phyloP scores from a whole-genome alignment of 2,113 vertebrate species.

The Peromyscus maniculatus region DNA sequence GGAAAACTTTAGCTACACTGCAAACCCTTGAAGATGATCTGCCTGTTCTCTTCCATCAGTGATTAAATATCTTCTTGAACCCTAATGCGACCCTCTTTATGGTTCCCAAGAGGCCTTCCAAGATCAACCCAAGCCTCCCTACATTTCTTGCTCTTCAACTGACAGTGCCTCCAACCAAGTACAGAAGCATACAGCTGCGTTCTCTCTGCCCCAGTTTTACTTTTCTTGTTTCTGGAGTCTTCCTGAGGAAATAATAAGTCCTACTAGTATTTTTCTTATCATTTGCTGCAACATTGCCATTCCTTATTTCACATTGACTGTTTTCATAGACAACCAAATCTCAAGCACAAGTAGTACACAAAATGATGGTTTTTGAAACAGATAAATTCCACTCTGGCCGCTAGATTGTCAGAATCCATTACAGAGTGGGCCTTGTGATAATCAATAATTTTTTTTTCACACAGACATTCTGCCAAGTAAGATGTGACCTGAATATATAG shows the following conservation, averaged over 20 bases:
- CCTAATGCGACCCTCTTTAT: neutral
- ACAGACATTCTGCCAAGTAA: neutral
- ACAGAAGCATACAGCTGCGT: neutral
- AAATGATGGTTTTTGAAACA: neutral
- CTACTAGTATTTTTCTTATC: neutral
- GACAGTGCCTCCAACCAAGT: neutral
- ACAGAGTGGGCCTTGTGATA: neutral
- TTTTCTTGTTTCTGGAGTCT: neutral
- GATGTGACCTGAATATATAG: neutral
- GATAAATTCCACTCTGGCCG: neutral
- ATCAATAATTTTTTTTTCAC: neutral
- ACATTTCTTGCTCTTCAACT: neutral
- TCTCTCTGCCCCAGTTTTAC: no score
- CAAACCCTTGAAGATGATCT: neutral
- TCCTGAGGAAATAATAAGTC: neutral
- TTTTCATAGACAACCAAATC: neutral
- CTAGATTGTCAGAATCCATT: neutral
- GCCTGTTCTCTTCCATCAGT: neutral
- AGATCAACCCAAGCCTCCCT: neutral
- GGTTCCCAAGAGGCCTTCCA: neutral
- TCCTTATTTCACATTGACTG: neutral
- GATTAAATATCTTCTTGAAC: neutral
- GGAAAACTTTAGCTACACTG: no score
- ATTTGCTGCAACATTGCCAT: neutral
- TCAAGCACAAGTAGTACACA: neutral